Percentiles rank a stretch among this genome's conserved stretches.
Evolutionary conservation across 2,797 vertebrate genomes (phyloP).

Genomic region (Typhlichthys eigenmanni): DNA sequence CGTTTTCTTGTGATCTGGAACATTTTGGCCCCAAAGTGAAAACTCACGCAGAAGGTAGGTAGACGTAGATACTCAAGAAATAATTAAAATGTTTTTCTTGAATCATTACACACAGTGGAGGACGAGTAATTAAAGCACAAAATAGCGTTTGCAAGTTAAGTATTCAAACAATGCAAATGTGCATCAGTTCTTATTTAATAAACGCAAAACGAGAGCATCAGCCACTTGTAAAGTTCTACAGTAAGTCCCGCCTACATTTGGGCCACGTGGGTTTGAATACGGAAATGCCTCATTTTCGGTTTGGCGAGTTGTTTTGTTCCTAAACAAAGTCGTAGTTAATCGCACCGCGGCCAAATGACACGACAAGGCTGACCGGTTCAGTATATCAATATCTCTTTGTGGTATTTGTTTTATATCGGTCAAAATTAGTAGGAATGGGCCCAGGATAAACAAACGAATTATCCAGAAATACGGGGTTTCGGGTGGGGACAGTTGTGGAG

Average conservation of each 20-base stretch:
- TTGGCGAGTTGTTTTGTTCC: constrained; percentile 46
- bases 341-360: constrained; percentile 39
- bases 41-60: too few relatives aligned
- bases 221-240: too few relatives aligned
- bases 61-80: too few relatives aligned
- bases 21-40: too few relatives aligned
- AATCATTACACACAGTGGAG: too few relatives aligned
- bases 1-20: too few relatives aligned
- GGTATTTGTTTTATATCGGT: not conserved
- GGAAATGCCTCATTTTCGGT: not conserved
- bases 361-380: not conserved
- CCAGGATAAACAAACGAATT: constrained; percentile 67
- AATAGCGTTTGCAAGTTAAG: too few relatives aligned
- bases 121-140: too few relatives aligned
- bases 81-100: too few relatives aligned
- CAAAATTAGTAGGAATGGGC: constrained; percentile 61
- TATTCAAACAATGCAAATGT: too few relatives aligned
- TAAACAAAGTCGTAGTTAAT: constrained; percentile 54
- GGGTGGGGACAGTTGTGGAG: constrained; percentile 46
- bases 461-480: constrained; percentile 65
- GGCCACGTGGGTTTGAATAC: not conserved
- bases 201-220: too few relatives aligned
- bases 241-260: not conserved
- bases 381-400: not conserved
- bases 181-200: too few relatives aligned